These are phyloP conservation scores for Haliaeetus leucogaster DNA, from an alignment of 2,113 vertebrate genomes.

Conservation along the genomic window DNA sequence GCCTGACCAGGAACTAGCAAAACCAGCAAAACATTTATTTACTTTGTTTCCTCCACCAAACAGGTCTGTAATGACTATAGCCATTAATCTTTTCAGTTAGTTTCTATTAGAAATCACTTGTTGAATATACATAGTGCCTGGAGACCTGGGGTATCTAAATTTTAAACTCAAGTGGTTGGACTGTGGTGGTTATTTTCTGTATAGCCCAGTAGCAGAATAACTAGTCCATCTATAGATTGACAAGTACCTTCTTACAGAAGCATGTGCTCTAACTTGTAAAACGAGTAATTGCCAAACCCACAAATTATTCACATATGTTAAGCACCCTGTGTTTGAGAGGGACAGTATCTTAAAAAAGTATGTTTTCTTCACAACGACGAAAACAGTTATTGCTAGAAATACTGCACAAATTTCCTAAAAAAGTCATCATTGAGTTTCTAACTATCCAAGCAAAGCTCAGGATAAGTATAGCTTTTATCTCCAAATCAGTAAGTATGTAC, in stretches of 20 bases:
- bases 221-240: neutral
- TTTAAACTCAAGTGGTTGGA: neutral
- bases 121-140: neutral
- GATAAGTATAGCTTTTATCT: neutral
- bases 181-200: neutral
- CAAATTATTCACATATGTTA: neutral
- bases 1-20: neutral
- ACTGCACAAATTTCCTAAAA: neutral
- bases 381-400: neutral
- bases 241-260: neutral
- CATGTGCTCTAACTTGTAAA: neutral
- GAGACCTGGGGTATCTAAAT: neutral
- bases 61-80: neutral
- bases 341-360: neutral
- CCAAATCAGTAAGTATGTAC: neutral
- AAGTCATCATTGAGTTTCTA: neutral
- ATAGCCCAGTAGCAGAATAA: neutral
- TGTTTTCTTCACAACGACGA: neutral
- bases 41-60: neutral
- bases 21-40: neutral
- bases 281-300: neutral
- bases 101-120: neutral
- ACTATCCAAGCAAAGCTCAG: accelerated
- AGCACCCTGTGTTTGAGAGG: neutral
- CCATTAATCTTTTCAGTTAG: neutral